These are phyloP conservation scores for Magallana gigas DNA, from an alignment of 1,140 invertebrate genomes.

Conservation along the genomic window DNA sequence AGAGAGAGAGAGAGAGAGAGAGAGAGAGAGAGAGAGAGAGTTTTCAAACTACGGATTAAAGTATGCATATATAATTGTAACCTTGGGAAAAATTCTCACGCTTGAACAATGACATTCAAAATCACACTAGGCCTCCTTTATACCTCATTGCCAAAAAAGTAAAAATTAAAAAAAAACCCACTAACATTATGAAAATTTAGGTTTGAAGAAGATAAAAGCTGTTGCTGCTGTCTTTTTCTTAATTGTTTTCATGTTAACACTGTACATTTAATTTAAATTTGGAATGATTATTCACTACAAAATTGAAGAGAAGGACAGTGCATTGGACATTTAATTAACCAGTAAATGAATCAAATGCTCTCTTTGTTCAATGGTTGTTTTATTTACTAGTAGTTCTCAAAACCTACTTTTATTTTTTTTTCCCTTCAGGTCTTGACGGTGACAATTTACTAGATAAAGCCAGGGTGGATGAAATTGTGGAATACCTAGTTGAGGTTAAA, in stretches of 20 bases:
- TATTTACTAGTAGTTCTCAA: not conserved
- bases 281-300: not conserved
- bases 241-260: no score
- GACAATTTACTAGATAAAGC: slow-evolving; percentile 3
- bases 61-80: not conserved
- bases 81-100: not conserved
- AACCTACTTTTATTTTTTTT: not conserved
- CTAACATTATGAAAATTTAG: no score
- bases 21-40: not conserved
- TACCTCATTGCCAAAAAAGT: no score
- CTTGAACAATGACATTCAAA: no score
- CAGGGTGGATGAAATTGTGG: slow-evolving; percentile 24
- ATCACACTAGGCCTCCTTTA: no score
- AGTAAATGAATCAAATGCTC: no score
- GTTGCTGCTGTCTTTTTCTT: no score
- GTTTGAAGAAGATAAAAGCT: no score
- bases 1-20: not conserved
- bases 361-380: not conserved
- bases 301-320: not conserved
- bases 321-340: no score
- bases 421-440: slow-evolving; percentile 5
- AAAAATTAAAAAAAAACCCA: no score
- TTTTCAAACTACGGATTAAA: not conserved
- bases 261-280: no score
- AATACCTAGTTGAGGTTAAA: slow-evolving; percentile 17